Percentiles rank a stretch among this genome's conserved stretches.
phyloP scores from a whole-genome alignment of 2,113 vertebrate genomes.

The Tenrec ecaudatus region DNA sequence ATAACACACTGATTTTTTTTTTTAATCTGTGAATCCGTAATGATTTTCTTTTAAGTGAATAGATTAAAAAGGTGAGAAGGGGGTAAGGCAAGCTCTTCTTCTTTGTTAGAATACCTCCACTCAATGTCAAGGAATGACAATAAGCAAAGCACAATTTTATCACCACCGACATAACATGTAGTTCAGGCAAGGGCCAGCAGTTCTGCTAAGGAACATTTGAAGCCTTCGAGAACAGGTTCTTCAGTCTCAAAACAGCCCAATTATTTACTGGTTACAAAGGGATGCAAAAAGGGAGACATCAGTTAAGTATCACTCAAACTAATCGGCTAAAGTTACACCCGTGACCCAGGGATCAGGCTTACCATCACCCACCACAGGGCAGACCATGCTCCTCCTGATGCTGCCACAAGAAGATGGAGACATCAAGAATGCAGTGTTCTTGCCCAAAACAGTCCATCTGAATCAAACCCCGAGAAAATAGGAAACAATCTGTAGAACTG shows the following conservation, averaged over 20 bases:
- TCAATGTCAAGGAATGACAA: not conserved
- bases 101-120: not conserved
- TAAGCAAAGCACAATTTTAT: slow-evolving; percentile 34
- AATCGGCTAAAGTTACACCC: not conserved
- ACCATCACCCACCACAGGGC: not conserved
- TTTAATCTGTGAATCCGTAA: not conserved
- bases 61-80: not conserved
- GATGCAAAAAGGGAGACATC: not conserved
- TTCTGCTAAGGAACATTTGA: not conserved
- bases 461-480: not conserved
- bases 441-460: not conserved
- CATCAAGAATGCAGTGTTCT: not conserved
- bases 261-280: slow-evolving; percentile 46
- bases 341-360: slow-evolving; percentile 7
- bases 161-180: not conserved
- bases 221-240: not conserved
- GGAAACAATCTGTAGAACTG: not conserved
- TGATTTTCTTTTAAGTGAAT: not conserved
- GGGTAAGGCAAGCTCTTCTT: not conserved
- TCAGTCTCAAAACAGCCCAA: not conserved
- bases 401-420: not conserved
- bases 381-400: not conserved
- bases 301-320: not conserved
- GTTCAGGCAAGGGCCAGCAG: slow-evolving; percentile 29
- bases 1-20: not conserved